Evolutionary conservation across 2,797 vertebrate genomes (phyloP).

Genomic region (Dipus sagitta): DNA sequence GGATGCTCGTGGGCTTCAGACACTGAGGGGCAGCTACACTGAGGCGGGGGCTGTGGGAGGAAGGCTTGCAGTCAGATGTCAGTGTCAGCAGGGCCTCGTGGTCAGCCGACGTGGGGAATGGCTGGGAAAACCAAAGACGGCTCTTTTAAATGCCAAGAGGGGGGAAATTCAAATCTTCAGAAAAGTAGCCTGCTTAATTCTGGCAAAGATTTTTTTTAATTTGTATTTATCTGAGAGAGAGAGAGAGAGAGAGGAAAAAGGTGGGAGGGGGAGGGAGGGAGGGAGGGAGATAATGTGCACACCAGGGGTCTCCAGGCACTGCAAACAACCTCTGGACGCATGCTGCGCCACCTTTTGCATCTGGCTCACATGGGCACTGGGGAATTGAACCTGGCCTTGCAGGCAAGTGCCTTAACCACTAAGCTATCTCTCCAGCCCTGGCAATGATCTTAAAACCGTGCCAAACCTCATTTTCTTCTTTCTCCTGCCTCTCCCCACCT

Average conservation of each 20-base stretch:
- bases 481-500: background rate
- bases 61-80: background rate
- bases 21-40: background rate
- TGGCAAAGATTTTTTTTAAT: background rate
- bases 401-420: too few relatives aligned
- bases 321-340: too few relatives aligned
- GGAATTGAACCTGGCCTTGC: too few relatives aligned
- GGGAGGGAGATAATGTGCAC: too few relatives aligned
- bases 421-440: background rate
- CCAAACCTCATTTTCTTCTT: conserved; percentile 52
- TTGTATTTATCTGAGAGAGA: too few relatives aligned
- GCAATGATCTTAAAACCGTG: background rate
- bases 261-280: too few relatives aligned
- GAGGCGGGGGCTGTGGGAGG: background rate
- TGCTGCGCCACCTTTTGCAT: too few relatives aligned
- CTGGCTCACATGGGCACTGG: too few relatives aligned
- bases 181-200: background rate
- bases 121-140: background rate
- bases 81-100: background rate
- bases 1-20: background rate
- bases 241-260: too few relatives aligned
- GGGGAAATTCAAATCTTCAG: background rate
- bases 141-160: background rate
- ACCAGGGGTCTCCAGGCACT: too few relatives aligned
- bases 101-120: background rate